Evolutionary conservation across 2,888 invertebrate genomes (phyloP).

Genomic region (Suillia variegata): DNA sequence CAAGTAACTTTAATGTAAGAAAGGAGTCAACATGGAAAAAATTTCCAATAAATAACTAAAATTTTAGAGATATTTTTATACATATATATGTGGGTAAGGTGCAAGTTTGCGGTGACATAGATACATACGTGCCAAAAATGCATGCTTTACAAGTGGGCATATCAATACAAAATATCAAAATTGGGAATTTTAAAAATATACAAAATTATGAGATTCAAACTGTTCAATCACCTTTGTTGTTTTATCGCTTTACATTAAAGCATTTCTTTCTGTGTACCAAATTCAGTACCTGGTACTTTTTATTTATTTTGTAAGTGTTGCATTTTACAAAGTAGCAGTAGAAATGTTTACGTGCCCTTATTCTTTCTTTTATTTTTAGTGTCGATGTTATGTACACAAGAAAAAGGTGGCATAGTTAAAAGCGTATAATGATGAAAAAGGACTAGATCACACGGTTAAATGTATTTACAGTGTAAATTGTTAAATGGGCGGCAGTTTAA

Average conservation of each 20-base stretch:
- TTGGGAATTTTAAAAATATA: background rate
- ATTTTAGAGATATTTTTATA: no score
- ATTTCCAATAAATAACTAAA: no score
- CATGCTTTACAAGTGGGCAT: no score
- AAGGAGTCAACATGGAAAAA: no score
- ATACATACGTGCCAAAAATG: no score
- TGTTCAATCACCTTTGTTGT: slow-evolving; percentile 8
- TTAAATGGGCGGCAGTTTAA: slow-evolving; percentile 1
- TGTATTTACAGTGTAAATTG: slow-evolving; percentile 4
- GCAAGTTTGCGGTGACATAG: no score
- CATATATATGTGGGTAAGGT: no score
- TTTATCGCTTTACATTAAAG: background rate
- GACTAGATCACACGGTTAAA: background rate
- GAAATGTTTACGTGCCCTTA: no score
- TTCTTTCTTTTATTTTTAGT: background rate
- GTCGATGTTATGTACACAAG: slow-evolving; percentile 13
- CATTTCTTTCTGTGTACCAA: background rate
- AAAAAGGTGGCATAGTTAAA: slow-evolving; percentile 10
- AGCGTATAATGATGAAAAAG: no score
- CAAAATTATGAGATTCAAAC: background rate
- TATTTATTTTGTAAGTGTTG: slow-evolving; percentile 1
- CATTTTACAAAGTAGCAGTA: slow-evolving; percentile 12
- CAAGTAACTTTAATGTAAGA: no score
- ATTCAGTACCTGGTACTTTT: no score
- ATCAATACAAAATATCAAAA: no score